These are phyloP conservation scores for Hemicentrotus pulcherrimus DNA, from an alignment of 35 echinoderm and acorn worm genomes.

Conservation along the genomic window DNA sequence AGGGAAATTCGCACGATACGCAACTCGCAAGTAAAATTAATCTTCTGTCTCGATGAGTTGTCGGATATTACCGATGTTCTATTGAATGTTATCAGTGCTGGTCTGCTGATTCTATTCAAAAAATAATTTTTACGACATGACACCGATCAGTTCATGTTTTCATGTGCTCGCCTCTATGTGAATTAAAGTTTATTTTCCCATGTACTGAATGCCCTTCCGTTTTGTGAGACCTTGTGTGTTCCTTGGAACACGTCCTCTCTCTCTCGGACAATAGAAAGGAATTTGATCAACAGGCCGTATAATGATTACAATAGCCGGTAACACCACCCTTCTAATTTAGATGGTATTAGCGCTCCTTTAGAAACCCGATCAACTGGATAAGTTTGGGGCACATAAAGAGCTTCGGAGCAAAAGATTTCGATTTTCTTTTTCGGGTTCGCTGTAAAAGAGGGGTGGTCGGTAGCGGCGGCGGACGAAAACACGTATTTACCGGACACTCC, in stretches of 20 bases:
- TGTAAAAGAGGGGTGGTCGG: background rate
- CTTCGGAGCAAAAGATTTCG: conserved; percentile 27
- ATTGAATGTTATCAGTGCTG: background rate
- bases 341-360: conserved; percentile 65
- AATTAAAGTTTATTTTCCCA: background rate
- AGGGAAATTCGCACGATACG: background rate
- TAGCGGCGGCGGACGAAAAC: background rate
- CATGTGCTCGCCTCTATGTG: background rate
- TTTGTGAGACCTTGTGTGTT: conserved; percentile 11
- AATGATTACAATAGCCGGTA: conserved; percentile 59
- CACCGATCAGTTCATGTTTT: background rate
- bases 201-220: conserved; percentile 3
- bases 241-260: conserved; percentile 39
- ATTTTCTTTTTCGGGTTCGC: background rate
- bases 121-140: background rate
- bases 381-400: conserved; percentile 38
- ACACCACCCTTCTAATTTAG: conserved; percentile 72
- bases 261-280: conserved; percentile 33
- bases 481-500: background rate
- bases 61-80: background rate
- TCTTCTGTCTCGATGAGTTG: background rate
- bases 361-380: conserved; percentile 55
- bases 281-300: conserved; percentile 67
- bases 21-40: background rate
- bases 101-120: background rate